Evolutionary conservation across 2,797 vertebrate genomes (phyloP).

Genomic region (Etheostoma nigrum): DNA sequence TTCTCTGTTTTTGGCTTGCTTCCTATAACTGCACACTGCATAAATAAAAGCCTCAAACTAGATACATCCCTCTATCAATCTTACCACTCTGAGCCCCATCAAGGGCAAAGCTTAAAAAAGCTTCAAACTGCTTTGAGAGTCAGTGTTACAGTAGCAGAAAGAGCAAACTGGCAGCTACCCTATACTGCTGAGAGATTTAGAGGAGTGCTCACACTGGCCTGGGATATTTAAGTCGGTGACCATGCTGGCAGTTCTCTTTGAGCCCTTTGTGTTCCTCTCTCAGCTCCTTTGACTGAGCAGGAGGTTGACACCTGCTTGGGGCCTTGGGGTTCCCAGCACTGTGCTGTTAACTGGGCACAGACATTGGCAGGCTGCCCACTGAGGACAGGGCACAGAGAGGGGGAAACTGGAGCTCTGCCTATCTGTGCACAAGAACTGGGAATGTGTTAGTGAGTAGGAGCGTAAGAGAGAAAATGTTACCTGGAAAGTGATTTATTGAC

Average conservation of each 20-base stretch:
- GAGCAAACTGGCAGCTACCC: constrained; percentile 64
- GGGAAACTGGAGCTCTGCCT: constrained; percentile 56
- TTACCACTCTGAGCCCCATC: constrained; percentile 38
- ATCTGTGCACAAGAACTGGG: constrained; percentile 35
- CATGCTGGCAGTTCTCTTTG: constrained; percentile 82
- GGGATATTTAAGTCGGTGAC: constrained; percentile 80
- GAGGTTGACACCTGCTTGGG: constrained; percentile 83
- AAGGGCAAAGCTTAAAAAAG: constrained; percentile 44
- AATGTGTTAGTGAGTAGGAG: neutral
- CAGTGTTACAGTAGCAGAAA: constrained; percentile 71
- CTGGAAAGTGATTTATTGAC: neutral
- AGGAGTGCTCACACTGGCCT: constrained; percentile 67
- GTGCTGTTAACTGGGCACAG: constrained; percentile 70
- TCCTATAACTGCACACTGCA: constrained; percentile 5
- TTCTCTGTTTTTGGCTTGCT: neutral
- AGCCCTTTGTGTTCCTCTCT: constrained; percentile 77
- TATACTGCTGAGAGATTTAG: constrained; percentile 74
- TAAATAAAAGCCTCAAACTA: constrained; percentile 47
- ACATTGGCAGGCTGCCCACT: constrained; percentile 69
- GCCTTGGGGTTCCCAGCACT: constrained; percentile 76
- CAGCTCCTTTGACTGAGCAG: constrained; percentile 71
- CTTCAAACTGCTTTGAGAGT: constrained; percentile 54
- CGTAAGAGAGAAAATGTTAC: neutral
- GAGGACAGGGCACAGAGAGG: constrained; percentile 46
- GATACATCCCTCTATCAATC: constrained; percentile 49